Conservation (phyloP, 2,113 vertebrate species). For the Anarhynchus alexandrinus region DNA sequence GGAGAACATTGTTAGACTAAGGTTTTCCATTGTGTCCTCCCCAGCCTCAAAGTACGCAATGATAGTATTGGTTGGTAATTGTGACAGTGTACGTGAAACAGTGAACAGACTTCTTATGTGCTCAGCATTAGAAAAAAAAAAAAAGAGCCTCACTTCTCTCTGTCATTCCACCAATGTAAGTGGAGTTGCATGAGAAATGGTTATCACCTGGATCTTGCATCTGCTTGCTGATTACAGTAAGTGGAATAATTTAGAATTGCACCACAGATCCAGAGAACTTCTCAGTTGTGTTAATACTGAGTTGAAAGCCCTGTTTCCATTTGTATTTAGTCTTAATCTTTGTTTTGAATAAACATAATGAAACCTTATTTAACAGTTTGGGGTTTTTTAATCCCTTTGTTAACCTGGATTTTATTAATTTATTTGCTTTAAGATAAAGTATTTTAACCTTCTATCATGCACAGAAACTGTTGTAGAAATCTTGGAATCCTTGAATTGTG, state of each 20-base stretch:
- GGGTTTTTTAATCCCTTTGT: background rate
- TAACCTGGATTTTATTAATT: background rate
- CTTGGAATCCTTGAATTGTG: slow-evolving; percentile 43
- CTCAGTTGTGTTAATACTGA: background rate
- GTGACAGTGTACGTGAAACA: background rate
- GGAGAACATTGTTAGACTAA: background rate
- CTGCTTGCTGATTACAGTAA: background rate
- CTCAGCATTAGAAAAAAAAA: background rate
- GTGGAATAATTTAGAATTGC: background rate
- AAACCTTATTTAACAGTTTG: background rate
- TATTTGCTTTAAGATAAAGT: background rate
- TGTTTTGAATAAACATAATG: background rate
- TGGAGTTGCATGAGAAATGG: background rate
- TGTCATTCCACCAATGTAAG: background rate
- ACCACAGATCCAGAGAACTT: background rate
- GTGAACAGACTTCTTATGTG: background rate
- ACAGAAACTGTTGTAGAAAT: background rate
- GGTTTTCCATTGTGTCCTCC: background rate
- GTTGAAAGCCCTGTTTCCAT: background rate
- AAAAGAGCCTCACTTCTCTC: background rate
- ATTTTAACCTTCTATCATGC: slow-evolving; percentile 34
- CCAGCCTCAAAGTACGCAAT: background rate
- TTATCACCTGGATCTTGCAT: background rate
- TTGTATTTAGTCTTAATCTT: background rate
- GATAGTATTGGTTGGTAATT: background rate